Evolutionary conservation across 2,113 vertebrate genomes (phyloP).

Genomic region (Struthio camelus): DNA sequence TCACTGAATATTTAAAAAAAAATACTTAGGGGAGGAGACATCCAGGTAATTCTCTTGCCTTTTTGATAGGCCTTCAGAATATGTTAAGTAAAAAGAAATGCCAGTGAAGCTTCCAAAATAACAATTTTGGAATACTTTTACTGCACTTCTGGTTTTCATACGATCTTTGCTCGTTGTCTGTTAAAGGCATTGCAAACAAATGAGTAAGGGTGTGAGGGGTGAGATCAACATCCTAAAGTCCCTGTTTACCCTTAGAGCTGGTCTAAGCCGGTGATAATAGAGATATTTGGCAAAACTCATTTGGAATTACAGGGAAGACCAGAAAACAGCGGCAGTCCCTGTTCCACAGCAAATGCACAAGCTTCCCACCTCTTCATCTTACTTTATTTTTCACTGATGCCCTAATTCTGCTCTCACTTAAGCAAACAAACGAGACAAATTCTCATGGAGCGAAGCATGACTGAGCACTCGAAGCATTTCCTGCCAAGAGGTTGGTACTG

Average conservation of each 20-base stretch:
- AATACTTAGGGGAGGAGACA: not conserved
- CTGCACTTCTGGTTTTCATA: not conserved
- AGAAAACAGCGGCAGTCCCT: not conserved
- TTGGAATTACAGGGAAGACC: not conserved
- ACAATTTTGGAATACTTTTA: not conserved
- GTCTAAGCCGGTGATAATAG: not conserved
- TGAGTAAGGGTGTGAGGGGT: not conserved
- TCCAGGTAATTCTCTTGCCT: not conserved
- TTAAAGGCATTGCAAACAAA: not conserved
- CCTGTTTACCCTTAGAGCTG: not conserved
- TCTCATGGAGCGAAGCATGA: not conserved
- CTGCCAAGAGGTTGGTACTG: not conserved
- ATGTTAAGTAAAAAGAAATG: slow-evolving; percentile 3
- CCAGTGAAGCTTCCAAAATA: not conserved
- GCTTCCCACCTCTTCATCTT: not conserved
- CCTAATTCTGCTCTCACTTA: not conserved
- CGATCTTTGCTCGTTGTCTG: not conserved
- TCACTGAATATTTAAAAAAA: not conserved
- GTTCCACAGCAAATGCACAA: not conserved
- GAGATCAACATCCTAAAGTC: not conserved
- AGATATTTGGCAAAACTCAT: not conserved
- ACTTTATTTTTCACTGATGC: not conserved
- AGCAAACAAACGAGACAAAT: not conserved
- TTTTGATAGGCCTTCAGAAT: slow-evolving; percentile 38
- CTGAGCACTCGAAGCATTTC: not conserved